phyloP scores from a whole-genome alignment of 2,888 invertebrate species.

The Euzophera pinguis region DNA sequence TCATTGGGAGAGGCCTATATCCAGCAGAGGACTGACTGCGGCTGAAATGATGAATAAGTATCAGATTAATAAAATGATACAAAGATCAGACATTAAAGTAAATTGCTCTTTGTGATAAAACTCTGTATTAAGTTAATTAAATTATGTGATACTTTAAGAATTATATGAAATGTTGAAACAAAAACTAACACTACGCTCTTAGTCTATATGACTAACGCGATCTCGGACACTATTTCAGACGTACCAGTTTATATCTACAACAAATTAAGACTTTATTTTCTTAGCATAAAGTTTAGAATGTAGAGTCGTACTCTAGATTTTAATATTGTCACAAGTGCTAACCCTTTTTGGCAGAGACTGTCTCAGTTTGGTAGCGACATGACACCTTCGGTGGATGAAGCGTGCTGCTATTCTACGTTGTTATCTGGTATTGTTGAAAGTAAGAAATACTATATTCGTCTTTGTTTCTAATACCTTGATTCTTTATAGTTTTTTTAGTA shows the following conservation, averaged over 20 bases:
- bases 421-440: conserved; percentile 30
- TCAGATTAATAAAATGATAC: no score
- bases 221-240: conserved; percentile 50
- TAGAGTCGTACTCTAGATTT: conserved; percentile 11
- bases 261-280: conserved; percentile 14
- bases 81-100: no score
- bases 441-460: conserved; percentile 16
- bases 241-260: conserved; percentile 20
- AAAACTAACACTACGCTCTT: background rate
- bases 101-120: no score
- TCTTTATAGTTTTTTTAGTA: no score
- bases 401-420: conserved; percentile 33
- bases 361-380: conserved; percentile 47
- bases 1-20: no score
- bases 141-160: no score
- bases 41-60: no score
- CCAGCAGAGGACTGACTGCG: no score
- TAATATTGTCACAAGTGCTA: conserved; percentile 30
- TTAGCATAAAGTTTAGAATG: conserved; percentile 19
- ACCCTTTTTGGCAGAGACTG: conserved; percentile 51
- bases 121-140: no score
- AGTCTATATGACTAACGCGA: conserved; percentile 37
- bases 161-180: background rate
- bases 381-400: conserved; percentile 33
- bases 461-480: no score